These are phyloP conservation scores for Athetis lepigone DNA, from an alignment of 2,888 invertebrate genomes.

Conservation along the genomic window DNA sequence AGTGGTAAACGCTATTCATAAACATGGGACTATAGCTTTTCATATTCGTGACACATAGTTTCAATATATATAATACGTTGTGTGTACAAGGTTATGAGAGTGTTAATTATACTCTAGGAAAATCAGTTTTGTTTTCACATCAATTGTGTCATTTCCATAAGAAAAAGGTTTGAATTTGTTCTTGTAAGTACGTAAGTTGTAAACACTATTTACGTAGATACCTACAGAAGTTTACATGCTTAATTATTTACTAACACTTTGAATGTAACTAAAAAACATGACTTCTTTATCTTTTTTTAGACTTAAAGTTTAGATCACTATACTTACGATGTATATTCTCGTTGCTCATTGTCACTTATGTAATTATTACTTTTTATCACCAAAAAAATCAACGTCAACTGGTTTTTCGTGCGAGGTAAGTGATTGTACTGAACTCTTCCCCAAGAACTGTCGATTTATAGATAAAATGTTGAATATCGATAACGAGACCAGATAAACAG, in stretches of 20 bases:
- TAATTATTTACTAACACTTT: no score
- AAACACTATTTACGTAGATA: no score
- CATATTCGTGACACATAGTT: no score
- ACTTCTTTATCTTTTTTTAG: not conserved
- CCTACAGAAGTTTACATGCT: not conserved
- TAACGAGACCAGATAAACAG: slow-evolving; percentile 35
- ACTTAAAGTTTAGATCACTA: not conserved
- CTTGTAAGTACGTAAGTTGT: no score
- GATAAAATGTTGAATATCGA: slow-evolving; percentile 38
- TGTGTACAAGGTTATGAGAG: no score
- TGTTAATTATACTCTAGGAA: no score
- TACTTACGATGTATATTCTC: slow-evolving; percentile 43
- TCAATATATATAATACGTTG: no score
- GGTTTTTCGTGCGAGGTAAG: slow-evolving; percentile 16
- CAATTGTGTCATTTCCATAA: not conserved
- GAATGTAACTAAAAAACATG: not conserved
- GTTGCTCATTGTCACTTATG: slow-evolving; percentile 23
- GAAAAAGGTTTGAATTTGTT: not conserved
- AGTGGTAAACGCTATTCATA: not conserved
- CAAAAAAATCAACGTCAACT: slow-evolving; percentile 8
- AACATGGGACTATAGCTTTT: no score
- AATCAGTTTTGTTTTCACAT: not conserved
- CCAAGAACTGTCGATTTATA: slow-evolving; percentile 23
- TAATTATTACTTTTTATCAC: slow-evolving; percentile 14
- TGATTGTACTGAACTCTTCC: slow-evolving; percentile 34